Percentiles rank a stretch among this genome's conserved stretches.
phyloP scores from a whole-genome alignment of 2,113 vertebrate genomes.

The Alaudala cheleensis region DNA sequence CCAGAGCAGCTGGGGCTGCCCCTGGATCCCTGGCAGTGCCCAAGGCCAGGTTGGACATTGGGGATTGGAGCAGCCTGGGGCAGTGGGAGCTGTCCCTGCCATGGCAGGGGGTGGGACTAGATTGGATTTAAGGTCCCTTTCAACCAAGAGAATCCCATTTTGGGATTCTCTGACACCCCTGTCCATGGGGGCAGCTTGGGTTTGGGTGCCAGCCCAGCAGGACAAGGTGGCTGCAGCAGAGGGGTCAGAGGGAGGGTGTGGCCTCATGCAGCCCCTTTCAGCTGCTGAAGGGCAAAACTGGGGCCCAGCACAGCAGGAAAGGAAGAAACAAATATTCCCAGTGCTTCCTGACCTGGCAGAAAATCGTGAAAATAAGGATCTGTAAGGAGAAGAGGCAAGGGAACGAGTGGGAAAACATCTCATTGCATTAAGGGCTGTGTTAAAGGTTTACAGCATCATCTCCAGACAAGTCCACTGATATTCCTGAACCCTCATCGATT shows the following conservation, averaged over 20 bases:
- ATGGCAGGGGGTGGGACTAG: background rate
- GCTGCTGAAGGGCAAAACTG: background rate
- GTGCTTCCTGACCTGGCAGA: background rate
- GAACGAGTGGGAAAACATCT: background rate
- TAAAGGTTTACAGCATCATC: background rate
- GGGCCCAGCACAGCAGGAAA: fast-evolving
- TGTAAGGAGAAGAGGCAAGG: background rate
- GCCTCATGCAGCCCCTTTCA: too few relatives aligned
- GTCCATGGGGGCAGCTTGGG: fast-evolving
- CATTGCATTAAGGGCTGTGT: background rate
- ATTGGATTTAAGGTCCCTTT: background rate
- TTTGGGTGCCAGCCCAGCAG: background rate
- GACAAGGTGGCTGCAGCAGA: background rate
- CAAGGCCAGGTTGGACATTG: background rate
- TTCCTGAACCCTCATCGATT: background rate
- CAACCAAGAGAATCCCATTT: background rate
- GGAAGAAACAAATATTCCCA: background rate
- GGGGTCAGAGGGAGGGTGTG: fast-evolving
- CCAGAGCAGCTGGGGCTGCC: background rate
- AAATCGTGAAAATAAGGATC: background rate
- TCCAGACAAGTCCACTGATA: background rate
- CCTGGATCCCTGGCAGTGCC: background rate
- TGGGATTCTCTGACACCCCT: background rate
- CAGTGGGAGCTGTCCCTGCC: fast-evolving
- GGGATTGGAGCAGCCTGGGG: background rate